These are phyloP conservation scores for Smutsia temminckii DNA, from an alignment of 2,797 vertebrate species.

Conservation along the genomic window DNA sequence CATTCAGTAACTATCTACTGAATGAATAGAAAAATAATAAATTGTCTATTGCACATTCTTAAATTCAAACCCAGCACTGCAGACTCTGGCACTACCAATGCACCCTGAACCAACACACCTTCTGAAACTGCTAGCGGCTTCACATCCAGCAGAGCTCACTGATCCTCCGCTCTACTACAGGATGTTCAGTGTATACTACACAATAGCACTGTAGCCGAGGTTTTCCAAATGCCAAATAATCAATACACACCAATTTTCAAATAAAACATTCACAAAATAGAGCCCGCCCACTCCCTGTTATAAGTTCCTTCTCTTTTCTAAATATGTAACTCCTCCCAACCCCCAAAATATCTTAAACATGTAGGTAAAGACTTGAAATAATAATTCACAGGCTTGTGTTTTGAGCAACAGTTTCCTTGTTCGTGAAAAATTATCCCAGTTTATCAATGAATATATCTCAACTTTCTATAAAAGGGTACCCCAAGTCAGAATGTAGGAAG, in stretches of 20 bases:
- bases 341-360: background rate
- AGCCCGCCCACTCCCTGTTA: background rate
- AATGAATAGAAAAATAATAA: conserved; percentile 27
- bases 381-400: background rate
- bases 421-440: conserved; percentile 15
- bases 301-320: background rate
- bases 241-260: background rate
- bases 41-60: background rate
- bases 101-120: background rate
- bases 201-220: background rate
- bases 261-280: background rate
- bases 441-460: background rate
- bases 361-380: background rate
- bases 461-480: background rate
- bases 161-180: background rate
- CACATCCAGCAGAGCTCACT: background rate
- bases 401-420: background rate
- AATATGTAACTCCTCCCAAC: background rate
- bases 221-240: background rate
- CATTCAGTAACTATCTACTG: background rate
- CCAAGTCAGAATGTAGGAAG: background rate
- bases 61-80: background rate
- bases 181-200: background rate
- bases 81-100: background rate
- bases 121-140: background rate